Percentiles rank a stretch among this genome's conserved stretches.
These are phyloP conservation scores for Coptodon bakossiorum DNA, from an alignment of 2,113 vertebrate genomes.

Conservation along the genomic window DNA sequence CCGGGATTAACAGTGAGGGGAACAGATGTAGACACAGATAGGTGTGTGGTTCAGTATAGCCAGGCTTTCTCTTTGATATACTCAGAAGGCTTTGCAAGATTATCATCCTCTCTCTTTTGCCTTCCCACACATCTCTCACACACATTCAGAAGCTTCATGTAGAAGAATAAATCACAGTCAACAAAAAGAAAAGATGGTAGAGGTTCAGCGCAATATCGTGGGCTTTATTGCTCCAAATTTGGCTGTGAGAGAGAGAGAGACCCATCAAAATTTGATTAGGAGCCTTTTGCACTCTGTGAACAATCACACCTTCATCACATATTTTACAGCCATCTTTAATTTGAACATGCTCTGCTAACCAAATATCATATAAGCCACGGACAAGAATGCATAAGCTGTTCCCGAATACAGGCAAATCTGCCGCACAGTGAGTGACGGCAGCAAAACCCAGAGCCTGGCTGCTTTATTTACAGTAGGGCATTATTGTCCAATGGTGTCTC, in stretches of 20 bases:
- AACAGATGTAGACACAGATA: constrained; percentile 58
- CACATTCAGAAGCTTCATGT: constrained; percentile 13
- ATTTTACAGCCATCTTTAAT: constrained; percentile 34
- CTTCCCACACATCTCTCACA: constrained; percentile 12
- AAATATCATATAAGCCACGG: constrained; percentile 28
- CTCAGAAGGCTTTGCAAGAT: not conserved
- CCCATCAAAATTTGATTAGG: constrained; percentile 7
- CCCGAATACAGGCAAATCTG: constrained; percentile 24
- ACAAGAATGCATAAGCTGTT: constrained; percentile 18
- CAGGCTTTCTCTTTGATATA: constrained; percentile 39
- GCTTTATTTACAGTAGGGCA: constrained; percentile 64
- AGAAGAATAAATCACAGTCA: constrained; percentile 22
- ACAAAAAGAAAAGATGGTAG: not conserved
- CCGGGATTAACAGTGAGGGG: constrained; percentile 45
- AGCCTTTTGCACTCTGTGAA: not conserved
- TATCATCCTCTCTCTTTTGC: not conserved
- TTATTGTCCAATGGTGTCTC: constrained; percentile 51
- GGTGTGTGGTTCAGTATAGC: constrained; percentile 26
- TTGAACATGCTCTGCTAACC: constrained; percentile 10
- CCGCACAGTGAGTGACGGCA: constrained; percentile 35
- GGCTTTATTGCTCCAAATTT: constrained; percentile 15
- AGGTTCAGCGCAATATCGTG: constrained; percentile 5
- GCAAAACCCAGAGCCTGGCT: constrained; percentile 21
- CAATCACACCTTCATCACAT: constrained; percentile 3
- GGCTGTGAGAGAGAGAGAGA: not conserved